A percentile compares a stretch with the other conserved stretches of the same genome.
phyloP scores from a whole-genome alignment of 2,113 vertebrate species.

The Periophthalmus modestus region DNA sequence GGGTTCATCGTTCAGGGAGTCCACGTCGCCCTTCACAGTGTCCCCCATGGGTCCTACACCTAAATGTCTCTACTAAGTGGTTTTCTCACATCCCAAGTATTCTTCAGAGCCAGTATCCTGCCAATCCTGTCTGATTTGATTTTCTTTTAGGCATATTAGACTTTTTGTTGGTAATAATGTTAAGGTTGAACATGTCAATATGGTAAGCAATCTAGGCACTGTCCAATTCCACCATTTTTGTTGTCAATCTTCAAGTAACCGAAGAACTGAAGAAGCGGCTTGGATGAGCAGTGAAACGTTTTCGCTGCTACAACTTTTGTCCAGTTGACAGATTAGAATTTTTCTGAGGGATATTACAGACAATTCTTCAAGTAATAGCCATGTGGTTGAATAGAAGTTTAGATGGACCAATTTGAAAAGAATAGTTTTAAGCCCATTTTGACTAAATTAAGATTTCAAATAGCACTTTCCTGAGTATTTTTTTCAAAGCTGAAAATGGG shows the following conservation, averaged over 20 bases:
- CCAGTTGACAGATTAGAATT: too few species aligned
- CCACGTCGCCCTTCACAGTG: slow-evolving; percentile 16
- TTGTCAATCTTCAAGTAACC: not conserved
- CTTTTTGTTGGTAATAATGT: too few species aligned
- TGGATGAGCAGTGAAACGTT: too few species aligned
- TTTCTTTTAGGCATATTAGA: not conserved
- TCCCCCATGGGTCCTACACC: not conserved
- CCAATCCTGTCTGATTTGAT: too few species aligned
- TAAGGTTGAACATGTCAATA: not conserved
- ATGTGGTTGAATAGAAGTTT: not conserved
- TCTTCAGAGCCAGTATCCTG: not conserved
- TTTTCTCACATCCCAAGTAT: not conserved
- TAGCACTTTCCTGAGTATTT: not conserved
- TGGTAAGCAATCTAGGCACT: not conserved
- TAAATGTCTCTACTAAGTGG: not conserved
- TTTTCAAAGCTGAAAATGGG: not conserved
- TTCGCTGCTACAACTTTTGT: too few species aligned
- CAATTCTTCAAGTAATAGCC: not conserved
- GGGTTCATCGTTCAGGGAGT: slow-evolving; percentile 26
- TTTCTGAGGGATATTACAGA: too few species aligned
- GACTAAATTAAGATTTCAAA: too few species aligned
- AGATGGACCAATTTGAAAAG: not conserved
- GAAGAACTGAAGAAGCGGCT: too few species aligned
- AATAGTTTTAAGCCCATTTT: too few species aligned
- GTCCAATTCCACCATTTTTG: not conserved